Percentiles rank a stretch among this genome's conserved stretches.
Evolutionary conservation across 2,888 invertebrate genomes (phyloP).

Genomic region (Ophioninae sp.): DNA sequence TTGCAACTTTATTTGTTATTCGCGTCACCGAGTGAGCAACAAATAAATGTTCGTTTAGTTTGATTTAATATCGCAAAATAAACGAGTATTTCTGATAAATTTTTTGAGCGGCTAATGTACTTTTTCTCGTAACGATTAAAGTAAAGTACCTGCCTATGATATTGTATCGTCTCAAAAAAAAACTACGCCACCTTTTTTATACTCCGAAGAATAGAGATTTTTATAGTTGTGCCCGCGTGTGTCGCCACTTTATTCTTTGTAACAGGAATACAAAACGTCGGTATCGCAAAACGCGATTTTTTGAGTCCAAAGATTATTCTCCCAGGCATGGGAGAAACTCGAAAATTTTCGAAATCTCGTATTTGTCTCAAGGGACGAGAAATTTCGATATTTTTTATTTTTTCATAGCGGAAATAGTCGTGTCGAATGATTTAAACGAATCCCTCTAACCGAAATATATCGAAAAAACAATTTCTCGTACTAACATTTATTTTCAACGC

Average conservation of each 20-base stretch:
- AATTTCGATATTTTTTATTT: background rate
- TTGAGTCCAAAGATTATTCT: slow-evolving; percentile 34
- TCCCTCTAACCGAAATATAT: background rate
- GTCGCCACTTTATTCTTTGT: slow-evolving; percentile 33
- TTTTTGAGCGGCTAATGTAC: slow-evolving; percentile 3
- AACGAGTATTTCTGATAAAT: background rate
- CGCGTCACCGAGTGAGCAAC: background rate
- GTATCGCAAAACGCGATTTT: background rate
- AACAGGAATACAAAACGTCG: slow-evolving; percentile 8
- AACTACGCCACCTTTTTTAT: slow-evolving; percentile 48
- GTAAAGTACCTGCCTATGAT: slow-evolving; percentile 56
- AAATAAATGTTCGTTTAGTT: background rate
- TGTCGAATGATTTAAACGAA: background rate
- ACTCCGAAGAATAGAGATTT: slow-evolving; percentile 43
- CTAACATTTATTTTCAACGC: background rate
- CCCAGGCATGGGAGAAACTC: background rate
- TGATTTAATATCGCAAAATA: too few species aligned
- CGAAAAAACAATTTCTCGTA: background rate
- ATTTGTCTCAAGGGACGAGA: background rate
- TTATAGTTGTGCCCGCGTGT: slow-evolving; percentile 33
- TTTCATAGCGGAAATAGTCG: background rate
- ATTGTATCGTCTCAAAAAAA: slow-evolving; percentile 37
- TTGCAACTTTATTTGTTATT: too few species aligned
- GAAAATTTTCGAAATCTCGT: background rate
- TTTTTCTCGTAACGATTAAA: background rate